phyloP scores from a whole-genome alignment of 2,113 vertebrate genomes.

The Monarcha castaneiventris region DNA sequence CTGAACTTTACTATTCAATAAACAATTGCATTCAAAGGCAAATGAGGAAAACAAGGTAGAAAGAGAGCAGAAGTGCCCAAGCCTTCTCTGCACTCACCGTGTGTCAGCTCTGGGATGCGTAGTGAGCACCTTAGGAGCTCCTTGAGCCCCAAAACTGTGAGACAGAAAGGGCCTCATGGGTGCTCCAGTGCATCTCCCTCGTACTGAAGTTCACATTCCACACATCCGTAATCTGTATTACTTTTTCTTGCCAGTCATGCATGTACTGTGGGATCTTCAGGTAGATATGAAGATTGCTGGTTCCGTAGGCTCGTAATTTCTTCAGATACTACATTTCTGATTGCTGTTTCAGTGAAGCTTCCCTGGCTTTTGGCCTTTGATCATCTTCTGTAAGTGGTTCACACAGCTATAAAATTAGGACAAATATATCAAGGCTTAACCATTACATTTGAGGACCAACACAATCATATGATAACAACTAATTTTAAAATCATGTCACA shows the following conservation, averaged over 20 bases:
- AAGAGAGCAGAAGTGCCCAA: background rate
- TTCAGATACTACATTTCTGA: background rate
- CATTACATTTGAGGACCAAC: background rate
- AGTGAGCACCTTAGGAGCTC: background rate
- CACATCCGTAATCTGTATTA: background rate
- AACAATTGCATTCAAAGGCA: background rate
- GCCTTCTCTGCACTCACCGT: background rate
- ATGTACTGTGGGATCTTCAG: background rate
- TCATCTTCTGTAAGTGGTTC: background rate
- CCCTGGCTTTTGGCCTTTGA: background rate
- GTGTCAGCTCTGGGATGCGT: background rate
- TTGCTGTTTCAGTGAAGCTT: background rate
- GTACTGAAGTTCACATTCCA: background rate
- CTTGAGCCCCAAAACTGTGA: background rate
- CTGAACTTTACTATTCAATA: background rate
- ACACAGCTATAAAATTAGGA: background rate
- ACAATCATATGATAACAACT: background rate
- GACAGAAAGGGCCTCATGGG: background rate
- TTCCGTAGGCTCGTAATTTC: background rate
- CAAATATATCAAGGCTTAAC: background rate
- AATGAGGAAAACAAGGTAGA: background rate
- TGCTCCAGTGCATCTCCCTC: background rate
- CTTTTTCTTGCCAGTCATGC: background rate
- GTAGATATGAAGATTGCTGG: background rate
- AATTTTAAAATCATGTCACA: background rate